A percentile compares a stretch with the other conserved stretches of the same genome.
These are phyloP conservation scores for Ispidina lecontei DNA, from an alignment of 2,797 vertebrate species.

Conservation along the genomic window DNA sequence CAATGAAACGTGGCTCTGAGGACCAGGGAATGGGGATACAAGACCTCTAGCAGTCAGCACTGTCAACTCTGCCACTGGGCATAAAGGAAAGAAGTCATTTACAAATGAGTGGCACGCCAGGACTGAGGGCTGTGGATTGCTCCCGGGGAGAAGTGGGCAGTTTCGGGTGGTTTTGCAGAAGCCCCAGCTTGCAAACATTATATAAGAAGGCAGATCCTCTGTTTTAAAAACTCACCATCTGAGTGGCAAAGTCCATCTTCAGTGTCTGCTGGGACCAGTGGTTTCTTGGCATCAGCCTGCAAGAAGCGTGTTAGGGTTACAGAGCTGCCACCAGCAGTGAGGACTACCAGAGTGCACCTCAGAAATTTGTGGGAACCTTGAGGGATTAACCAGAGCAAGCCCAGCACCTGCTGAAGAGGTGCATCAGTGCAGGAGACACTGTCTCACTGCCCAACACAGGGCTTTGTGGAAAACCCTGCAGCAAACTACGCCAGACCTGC, in stretches of 20 bases:
- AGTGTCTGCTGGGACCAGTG: constrained; percentile 71
- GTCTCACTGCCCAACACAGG: background rate
- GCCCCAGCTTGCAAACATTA: background rate
- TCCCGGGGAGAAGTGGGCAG: background rate
- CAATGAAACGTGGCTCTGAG: background rate
- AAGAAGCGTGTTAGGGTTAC: constrained; percentile 62
- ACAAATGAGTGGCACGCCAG: background rate
- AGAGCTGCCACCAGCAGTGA: background rate
- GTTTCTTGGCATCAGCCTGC: constrained; percentile 83
- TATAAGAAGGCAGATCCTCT: constrained; percentile 7
- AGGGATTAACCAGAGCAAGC: background rate
- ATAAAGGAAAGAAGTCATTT: background rate
- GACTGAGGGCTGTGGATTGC: background rate
- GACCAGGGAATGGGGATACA: background rate
- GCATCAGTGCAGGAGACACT: fast-evolving
- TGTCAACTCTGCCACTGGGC: background rate
- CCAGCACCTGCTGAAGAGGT: background rate
- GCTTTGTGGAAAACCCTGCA: background rate
- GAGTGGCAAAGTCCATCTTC: constrained; percentile 77
- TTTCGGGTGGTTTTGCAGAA: constrained; percentile 49
- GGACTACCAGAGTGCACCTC: background rate
- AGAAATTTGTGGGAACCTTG: background rate
- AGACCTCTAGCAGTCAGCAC: background rate
- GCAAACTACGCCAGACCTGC: background rate
- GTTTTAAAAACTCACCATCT: constrained; percentile 88